Conservation (phyloP, 2,888 invertebrate genomes). For the Uropetala carovei region DNA sequence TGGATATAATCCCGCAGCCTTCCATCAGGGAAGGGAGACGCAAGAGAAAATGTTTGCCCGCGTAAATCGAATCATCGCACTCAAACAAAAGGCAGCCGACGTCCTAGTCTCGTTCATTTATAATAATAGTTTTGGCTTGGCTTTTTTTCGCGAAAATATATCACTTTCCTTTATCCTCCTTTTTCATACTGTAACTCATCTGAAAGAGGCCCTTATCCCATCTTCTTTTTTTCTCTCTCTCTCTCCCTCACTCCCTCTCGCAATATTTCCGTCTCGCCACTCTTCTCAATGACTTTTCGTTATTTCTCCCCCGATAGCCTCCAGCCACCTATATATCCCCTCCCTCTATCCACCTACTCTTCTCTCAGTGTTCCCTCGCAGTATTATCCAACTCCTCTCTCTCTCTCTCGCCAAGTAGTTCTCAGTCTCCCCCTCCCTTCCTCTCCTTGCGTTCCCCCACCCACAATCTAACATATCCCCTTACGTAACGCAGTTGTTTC, state of each 20-base stretch:
- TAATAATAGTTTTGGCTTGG: constrained; percentile 51
- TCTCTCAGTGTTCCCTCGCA: neutral
- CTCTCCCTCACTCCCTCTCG: neutral
- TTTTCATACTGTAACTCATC: constrained; percentile 36
- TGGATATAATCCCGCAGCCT: neutral
- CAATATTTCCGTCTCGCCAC: constrained; percentile 58
- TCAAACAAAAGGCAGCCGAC: constrained; percentile 45
- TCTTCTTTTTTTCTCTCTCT: constrained; percentile 31
- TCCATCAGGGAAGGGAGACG: neutral
- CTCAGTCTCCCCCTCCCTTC: neutral
- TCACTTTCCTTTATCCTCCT: neutral
- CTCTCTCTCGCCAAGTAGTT: neutral
- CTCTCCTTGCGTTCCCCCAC: neutral
- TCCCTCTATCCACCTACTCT: neutral
- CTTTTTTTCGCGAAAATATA: constrained; percentile 29
- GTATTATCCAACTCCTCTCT: constrained; percentile 17
- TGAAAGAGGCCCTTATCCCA: constrained; percentile 5
- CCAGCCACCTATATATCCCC: neutral
- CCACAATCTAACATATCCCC: neutral
- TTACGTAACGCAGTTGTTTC: too few relatives aligned
- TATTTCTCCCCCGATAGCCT: constrained; percentile 36
- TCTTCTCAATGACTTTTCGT: constrained; percentile 54
- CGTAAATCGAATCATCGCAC: constrained; percentile 2
- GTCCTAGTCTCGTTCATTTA: constrained; percentile 31
- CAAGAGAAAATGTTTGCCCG: constrained; percentile 6